Base-by-base conservation (phyloP, 2,888 invertebrate species). In the Hydrotaea diabolus region DNA sequence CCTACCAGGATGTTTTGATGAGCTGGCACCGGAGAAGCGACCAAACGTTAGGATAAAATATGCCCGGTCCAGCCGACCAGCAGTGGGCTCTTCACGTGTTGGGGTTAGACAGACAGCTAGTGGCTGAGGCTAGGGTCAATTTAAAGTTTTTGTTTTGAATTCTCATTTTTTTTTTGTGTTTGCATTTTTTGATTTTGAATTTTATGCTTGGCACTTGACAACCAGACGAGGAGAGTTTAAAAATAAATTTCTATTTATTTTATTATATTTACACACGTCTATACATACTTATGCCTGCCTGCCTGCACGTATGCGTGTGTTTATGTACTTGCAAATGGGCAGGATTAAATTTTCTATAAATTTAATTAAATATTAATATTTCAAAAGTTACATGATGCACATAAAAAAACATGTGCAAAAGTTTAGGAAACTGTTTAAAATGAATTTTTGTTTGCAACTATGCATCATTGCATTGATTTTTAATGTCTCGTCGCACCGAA, bases 161-260 rank as follows among this genome's bases (percentile, higher is more conserved):
- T 31, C 15, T n/a, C 57, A 4, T 57, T 57, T 75, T 59, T 39
- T n/a, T 59, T 31, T 11, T n/a, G 43, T 31, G 46, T 57, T 75
- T 59, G 23, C 8, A 49, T 49, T 57, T 71, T 71, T 78, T 77
- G 39, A 73, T 66, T 84, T 81, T 81, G 81, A 81, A 79, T 85
- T 85, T 85, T 82, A 82, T 85, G 79, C 79, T 82, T 79, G 74
- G 82, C 85, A 80, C 85, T 85, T 85, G 85, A 82, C 85, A 85
- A 85, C 85, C 77, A 77, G 79, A 69, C 76, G n/a, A n/a, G n/a
- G n/a, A 43, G 85, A 76, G 76, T 73, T 82, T 82, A 74, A 79
- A 82, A 81, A 81, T 81, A 76, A 81, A 17, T 59, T 77, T 64
- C 23, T 66, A 76, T 59, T 73, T 83, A 62, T 55, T 69, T 74